Evolutionary conservation across 2,797 vertebrate genomes (phyloP).

Genomic region (Tenualosa ilisha): DNA sequence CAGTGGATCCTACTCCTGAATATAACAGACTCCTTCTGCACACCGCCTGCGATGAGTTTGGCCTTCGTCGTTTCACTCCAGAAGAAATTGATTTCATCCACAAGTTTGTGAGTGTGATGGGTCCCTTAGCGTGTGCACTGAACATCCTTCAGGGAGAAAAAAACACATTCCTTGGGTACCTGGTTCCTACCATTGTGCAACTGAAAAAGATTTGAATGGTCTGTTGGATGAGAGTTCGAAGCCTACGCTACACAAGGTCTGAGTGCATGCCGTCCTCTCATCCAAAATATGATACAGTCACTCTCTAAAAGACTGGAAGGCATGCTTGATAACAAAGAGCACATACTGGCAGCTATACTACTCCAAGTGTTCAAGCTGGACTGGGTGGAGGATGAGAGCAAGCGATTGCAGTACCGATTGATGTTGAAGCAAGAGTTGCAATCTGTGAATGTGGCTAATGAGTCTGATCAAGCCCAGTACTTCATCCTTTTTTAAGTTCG

Average conservation of each 20-base stretch:
- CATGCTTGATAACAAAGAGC: conserved; percentile 31
- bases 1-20: no score
- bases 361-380: conserved; percentile 36
- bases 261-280: conserved; percentile 39
- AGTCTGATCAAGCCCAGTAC: neutral
- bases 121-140: conserved; percentile 16
- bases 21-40: neutral
- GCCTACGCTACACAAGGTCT: neutral
- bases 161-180: conserved; percentile 36
- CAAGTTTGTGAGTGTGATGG: conserved; percentile 37
- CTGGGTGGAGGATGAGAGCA: conserved; percentile 34
- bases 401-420: conserved; percentile 22
- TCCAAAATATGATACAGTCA: conserved; percentile 33
- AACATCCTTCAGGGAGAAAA: conserved; percentile 40
- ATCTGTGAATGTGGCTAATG: neutral
- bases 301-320: conserved; percentile 33
- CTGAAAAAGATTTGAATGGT: neutral
- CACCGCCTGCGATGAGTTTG: conserved; percentile 42
- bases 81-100: conserved; percentile 35
- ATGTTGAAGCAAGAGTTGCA: conserved; percentile 32
- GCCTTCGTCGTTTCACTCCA: conserved; percentile 37
- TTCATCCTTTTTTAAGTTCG: conserved; percentile 17
- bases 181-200: neutral
- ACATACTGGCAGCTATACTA: conserved; percentile 38
- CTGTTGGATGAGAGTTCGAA: neutral